phyloP scores from a whole-genome alignment of 2,888 invertebrate species.

The Dicyrtoma fusca region DNA sequence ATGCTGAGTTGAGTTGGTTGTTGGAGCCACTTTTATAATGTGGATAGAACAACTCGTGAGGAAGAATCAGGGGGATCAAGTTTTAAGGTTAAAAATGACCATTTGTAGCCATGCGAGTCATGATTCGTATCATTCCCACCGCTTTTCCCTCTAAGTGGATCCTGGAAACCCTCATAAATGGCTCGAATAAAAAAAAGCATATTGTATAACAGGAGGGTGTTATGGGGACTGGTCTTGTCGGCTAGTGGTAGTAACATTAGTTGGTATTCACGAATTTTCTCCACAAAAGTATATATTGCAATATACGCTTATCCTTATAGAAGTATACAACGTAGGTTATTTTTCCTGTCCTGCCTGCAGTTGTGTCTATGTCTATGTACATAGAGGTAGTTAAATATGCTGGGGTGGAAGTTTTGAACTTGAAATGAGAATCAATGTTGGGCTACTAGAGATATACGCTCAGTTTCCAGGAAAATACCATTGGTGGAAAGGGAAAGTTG shows the following conservation, averaged over 20 bases:
- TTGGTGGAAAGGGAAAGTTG: too few species aligned
- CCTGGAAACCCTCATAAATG: constrained; percentile 20
- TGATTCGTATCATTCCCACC: constrained; percentile 5
- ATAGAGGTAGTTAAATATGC: too few species aligned
- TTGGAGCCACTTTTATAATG: constrained; percentile 2
- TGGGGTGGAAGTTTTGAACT: too few species aligned
- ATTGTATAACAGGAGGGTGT: constrained; percentile 1
- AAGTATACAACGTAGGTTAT: background rate
- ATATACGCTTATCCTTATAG: too few species aligned
- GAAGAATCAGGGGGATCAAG: constrained; percentile 21
- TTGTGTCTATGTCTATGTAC: too few species aligned
- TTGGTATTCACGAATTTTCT: constrained; percentile 7
- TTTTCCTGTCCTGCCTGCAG: too few species aligned
- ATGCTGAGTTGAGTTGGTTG: background rate
- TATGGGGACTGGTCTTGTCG: too few species aligned
- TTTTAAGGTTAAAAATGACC: constrained; percentile 33
- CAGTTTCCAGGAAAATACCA: background rate
- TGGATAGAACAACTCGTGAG: constrained; percentile 4
- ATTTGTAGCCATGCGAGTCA: constrained; percentile 7
- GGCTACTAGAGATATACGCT: background rate
- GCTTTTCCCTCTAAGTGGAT: constrained; percentile 20
- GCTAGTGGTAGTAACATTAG: background rate
- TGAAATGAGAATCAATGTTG: too few species aligned
- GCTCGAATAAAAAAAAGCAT: constrained; percentile 22
- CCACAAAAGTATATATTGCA: background rate